Percentiles rank a stretch among this genome's conserved stretches.
These are phyloP conservation scores for Dryocosmus kuriphilus DNA, from an alignment of 2,888 invertebrate genomes.

Conservation along the genomic window DNA sequence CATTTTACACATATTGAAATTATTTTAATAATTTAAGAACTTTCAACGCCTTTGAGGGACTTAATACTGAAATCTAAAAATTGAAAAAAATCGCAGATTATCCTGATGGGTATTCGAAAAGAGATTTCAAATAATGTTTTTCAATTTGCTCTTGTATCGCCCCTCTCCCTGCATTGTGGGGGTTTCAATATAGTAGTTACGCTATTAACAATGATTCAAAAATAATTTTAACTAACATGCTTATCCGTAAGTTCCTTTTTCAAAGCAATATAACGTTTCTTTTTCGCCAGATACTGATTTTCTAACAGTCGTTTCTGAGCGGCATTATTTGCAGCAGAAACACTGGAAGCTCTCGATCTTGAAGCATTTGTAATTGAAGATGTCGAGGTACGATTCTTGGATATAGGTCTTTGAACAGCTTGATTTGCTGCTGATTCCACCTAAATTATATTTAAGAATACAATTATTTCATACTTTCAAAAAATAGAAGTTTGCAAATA, in stretches of 20 bases:
- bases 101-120: no score
- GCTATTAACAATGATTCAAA: background rate
- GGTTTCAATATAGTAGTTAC: no score
- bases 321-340: background rate
- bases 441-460: background rate
- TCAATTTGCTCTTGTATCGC: no score
- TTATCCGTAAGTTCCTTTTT: constrained; percentile 64
- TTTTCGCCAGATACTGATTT: constrained; percentile 63
- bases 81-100: no score
- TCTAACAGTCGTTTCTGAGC: constrained; percentile 62
- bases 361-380: background rate
- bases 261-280: constrained; percentile 59
- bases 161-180: no score
- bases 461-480: background rate
- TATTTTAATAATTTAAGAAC: no score
- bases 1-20: no score
- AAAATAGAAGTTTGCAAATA: background rate
- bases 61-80: no score
- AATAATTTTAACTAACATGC: constrained; percentile 59
- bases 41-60: no score
- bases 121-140: no score
- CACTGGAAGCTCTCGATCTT: background rate
- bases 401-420: background rate
- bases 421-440: background rate
- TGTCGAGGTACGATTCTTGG: background rate